Evolutionary conservation across 2,113 vertebrate genomes (phyloP).

Genomic region (Poeciliopsis turrubarensis): DNA sequence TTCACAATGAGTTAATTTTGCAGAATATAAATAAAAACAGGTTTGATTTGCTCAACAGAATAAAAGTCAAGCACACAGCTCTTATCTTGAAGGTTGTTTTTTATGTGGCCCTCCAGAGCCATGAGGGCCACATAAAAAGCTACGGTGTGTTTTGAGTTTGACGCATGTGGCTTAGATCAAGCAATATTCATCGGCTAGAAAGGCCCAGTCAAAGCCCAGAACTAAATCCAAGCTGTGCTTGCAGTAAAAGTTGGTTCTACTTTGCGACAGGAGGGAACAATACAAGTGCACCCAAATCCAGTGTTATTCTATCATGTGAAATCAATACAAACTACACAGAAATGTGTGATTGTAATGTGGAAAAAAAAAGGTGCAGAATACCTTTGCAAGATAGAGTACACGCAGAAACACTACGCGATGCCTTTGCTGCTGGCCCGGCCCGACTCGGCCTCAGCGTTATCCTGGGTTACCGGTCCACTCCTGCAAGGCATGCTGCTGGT

Average conservation of each 20-base stretch:
- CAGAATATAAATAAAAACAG: too few relatives aligned
- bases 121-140: too few relatives aligned
- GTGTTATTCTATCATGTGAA: neutral
- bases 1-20: too few relatives aligned
- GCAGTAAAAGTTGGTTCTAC: too few relatives aligned
- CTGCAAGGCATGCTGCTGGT: constrained; percentile 76
- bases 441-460: constrained; percentile 58
- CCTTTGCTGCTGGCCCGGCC: constrained; percentile 55
- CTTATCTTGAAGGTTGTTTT: too few relatives aligned
- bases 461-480: constrained; percentile 69
- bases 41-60: too few relatives aligned
- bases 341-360: neutral
- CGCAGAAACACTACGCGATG: constrained; percentile 46
- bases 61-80: too few relatives aligned
- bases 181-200: neutral
- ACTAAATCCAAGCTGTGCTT: neutral
- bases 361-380: neutral
- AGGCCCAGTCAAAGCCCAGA: neutral
- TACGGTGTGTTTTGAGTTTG: too few relatives aligned
- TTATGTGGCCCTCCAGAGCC: too few relatives aligned
- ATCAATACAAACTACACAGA: neutral
- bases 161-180: neutral
- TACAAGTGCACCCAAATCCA: too few relatives aligned
- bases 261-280: too few relatives aligned
- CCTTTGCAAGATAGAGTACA: neutral